phyloP scores from a whole-genome alignment of 2,113 vertebrate species.

The Paradisaea rubra region DNA sequence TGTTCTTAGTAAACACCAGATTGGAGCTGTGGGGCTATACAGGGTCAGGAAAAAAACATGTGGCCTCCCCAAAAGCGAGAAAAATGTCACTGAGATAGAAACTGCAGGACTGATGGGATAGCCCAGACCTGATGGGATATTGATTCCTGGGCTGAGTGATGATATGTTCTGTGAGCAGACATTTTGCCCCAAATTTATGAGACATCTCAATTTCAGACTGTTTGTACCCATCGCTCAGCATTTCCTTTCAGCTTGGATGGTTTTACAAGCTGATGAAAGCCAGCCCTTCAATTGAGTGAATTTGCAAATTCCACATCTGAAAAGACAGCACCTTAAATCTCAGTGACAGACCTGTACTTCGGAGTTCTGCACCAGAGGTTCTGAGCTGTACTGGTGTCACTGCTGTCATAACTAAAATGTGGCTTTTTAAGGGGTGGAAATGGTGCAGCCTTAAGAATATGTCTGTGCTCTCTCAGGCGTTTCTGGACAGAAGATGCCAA shows the following conservation, averaged over 20 bases:
- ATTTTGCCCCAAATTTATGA: not conserved
- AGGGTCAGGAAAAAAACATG: not conserved
- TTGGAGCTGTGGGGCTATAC: slow-evolving; percentile 12
- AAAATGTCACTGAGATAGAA: not conserved
- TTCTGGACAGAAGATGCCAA: not conserved
- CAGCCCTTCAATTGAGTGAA: not conserved
- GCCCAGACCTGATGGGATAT: not conserved
- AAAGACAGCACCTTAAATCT: not conserved
- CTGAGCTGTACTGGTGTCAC: not conserved
- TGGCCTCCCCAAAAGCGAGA: not conserved
- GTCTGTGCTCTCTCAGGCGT: not conserved
- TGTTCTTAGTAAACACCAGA: slow-evolving; percentile 47
- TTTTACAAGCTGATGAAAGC: not conserved
- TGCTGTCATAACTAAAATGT: not conserved
- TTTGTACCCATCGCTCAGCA: not conserved
- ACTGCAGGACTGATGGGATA: not conserved
- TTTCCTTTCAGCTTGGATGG: not conserved
- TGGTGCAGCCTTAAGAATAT: not conserved
- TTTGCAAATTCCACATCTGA: not conserved
- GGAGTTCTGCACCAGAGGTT: not conserved
- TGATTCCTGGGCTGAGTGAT: not conserved
- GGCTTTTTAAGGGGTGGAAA: not conserved
- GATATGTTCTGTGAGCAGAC: not conserved
- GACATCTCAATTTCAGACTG: not conserved
- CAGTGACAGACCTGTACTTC: not conserved